Conservation (phyloP, 2,797 vertebrate species). For the Phrynocephalus vlangalii region DNA sequence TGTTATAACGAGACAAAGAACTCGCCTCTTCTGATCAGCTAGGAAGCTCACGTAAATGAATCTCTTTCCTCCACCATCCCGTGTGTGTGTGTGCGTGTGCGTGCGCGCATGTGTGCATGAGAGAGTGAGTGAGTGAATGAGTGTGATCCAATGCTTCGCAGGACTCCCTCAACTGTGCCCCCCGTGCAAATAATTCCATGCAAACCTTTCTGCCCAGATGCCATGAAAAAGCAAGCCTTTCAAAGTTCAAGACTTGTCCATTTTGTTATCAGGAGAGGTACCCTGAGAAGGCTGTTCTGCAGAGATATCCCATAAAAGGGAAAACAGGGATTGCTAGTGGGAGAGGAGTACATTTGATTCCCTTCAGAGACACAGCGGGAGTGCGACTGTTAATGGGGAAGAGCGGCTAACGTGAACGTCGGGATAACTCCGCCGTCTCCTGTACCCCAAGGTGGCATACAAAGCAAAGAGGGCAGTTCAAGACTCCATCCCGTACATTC, state of each 20-base stretch:
- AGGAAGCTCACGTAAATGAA: not conserved
- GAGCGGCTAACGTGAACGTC: not conserved
- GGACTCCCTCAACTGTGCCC: too few relatives aligned
- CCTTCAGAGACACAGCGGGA: not conserved
- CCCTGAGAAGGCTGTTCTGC: not conserved
- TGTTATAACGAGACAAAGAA: not conserved
- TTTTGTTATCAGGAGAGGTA: too few relatives aligned
- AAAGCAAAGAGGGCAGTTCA: too few relatives aligned
- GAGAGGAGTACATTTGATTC: not conserved
- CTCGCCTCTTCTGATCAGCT: not conserved
- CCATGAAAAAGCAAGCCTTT: too few relatives aligned
- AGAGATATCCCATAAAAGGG: not conserved
- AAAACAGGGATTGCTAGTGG: not conserved
- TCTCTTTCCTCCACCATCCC: too few relatives aligned
- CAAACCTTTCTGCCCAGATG: too few relatives aligned
- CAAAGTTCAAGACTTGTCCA: too few relatives aligned
- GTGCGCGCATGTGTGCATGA: not conserved
- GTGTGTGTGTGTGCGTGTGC: not conserved
- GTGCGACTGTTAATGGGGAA: not conserved
- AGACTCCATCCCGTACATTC: too few relatives aligned
- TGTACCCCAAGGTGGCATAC: too few relatives aligned
- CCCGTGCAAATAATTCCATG: too few relatives aligned
- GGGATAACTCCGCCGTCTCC: not conserved
- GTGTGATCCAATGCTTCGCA: not conserved
- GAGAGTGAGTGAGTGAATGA: too few relatives aligned